These are phyloP conservation scores for Leptura quadrifasciata DNA, from an alignment of 2,888 invertebrate species.

Conservation along the genomic window DNA sequence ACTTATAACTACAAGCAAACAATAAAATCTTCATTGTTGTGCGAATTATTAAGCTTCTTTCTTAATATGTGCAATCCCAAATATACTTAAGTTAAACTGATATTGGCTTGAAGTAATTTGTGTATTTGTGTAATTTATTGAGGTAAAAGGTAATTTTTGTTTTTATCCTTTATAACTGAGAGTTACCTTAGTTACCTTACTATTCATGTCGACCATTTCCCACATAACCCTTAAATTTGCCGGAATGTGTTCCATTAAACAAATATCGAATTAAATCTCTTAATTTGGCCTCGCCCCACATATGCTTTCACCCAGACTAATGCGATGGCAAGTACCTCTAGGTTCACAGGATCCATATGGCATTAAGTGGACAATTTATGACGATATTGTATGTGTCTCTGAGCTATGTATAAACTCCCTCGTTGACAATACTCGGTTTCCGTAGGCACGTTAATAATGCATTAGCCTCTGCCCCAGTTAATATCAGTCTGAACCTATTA, in stretches of 20 bases:
- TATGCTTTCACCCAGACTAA: constrained; percentile 6
- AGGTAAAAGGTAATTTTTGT: too few species aligned
- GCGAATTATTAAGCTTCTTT: too few species aligned
- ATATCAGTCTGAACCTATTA: constrained; percentile 41
- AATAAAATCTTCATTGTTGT: too few species aligned
- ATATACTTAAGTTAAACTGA: too few species aligned
- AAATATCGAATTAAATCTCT: not conserved
- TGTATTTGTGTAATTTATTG: too few species aligned
- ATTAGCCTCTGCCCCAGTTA: constrained; percentile 53
- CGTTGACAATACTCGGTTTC: constrained; percentile 53
- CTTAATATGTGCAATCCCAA: too few species aligned
- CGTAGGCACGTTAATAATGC: constrained; percentile 55
- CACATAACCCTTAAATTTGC: not conserved
- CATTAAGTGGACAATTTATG: constrained; percentile 53
- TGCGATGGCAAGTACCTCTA: constrained; percentile 14
- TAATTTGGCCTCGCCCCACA: constrained; percentile 1
- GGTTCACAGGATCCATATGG: constrained; percentile 46
- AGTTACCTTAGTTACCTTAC: too few species aligned
- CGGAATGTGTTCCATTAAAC: not conserved
- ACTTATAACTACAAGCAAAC: too few species aligned
- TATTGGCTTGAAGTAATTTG: too few species aligned
- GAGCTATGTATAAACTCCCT: constrained; percentile 47
- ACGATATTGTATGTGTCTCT: constrained; percentile 43
- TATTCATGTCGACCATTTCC: too few species aligned
- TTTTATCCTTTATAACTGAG: too few species aligned